Conservation (phyloP, 2,888 invertebrate species). For the Euphydryas editha region DNA sequence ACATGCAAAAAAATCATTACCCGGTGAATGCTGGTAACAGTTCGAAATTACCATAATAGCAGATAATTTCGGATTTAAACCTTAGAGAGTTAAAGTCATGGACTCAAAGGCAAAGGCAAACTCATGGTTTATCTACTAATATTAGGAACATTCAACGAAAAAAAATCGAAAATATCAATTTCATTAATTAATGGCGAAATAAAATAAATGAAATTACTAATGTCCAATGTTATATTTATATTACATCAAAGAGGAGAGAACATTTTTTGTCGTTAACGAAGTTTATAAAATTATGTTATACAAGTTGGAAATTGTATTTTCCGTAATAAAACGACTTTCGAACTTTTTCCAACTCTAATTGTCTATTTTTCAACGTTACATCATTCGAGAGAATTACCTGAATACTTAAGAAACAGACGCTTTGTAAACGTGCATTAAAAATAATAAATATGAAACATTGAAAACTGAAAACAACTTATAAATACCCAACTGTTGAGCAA, state of each 20-base stretch:
- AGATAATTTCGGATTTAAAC: too few species aligned
- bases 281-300: slow-evolving; percentile 68
- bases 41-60: too few species aligned
- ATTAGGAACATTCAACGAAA: too few species aligned
- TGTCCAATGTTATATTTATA: neutral
- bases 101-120: too few species aligned
- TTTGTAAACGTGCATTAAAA: too few species aligned
- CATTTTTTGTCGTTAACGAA: slow-evolving; percentile 41
- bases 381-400: slow-evolving; percentile 15
- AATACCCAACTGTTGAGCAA: too few species aligned
- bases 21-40: too few species aligned
- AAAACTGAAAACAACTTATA: too few species aligned
- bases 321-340: slow-evolving; percentile 71
- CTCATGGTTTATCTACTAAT: too few species aligned
- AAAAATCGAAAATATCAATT: neutral
- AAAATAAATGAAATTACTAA: neutral
- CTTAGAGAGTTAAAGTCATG: too few species aligned
- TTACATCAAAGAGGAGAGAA: neutral
- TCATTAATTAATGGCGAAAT: neutral
- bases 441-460: too few species aligned
- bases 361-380: slow-evolving; percentile 46
- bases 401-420: slow-evolving; percentile 4
- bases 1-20: too few species aligned
- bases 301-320: slow-evolving; percentile 72
- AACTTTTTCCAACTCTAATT: slow-evolving; percentile 69